A percentile compares a stretch with the other conserved stretches of the same genome.
Evolutionary conservation across 1,140 invertebrate species (phyloP).

Genomic region (Bombyx mandarina): DNA sequence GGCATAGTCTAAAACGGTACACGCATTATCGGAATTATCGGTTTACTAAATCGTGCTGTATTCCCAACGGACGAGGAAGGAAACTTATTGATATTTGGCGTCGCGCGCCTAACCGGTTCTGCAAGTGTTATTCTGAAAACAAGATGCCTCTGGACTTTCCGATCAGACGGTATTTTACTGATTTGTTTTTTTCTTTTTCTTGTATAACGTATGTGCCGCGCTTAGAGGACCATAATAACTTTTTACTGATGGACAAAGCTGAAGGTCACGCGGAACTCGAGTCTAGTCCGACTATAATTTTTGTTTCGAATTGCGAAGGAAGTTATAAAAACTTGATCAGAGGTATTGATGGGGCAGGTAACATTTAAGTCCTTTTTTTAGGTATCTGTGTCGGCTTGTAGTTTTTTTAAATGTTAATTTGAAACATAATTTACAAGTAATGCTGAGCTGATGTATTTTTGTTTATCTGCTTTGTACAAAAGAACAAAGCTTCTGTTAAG

Average conservation of each 20-base stretch:
- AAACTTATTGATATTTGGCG: constrained; percentile 63
- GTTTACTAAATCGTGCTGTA: too few species aligned
- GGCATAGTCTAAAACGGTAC: too few species aligned
- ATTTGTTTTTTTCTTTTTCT: constrained; percentile 21
- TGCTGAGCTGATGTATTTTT: too few species aligned
- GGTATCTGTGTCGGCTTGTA: neutral
- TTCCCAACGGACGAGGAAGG: constrained; percentile 42
- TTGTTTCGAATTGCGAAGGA: constrained; percentile 30
- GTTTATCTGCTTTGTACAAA: too few species aligned
- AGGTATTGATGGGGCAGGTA: constrained; percentile 18
- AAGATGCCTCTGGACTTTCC: constrained; percentile 62
- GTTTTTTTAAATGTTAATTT: neutral
- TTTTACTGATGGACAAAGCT: constrained; percentile 42
- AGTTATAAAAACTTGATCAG: constrained; percentile 25
- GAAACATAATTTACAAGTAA: too few species aligned
- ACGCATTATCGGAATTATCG: too few species aligned
- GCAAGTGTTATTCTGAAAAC: constrained; percentile 67
- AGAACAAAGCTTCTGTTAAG: too few species aligned
- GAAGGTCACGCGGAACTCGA: constrained; percentile 50
- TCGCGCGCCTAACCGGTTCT: constrained; percentile 49
- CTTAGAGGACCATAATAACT: constrained; percentile 37
- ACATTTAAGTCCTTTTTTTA: constrained; percentile 12
- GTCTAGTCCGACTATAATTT: constrained; percentile 32
- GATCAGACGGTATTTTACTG: constrained; percentile 36
- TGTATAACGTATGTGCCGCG: constrained; percentile 21